Conservation (phyloP, 2,797 vertebrate genomes). For the Macroramphosus scolopax region DNA sequence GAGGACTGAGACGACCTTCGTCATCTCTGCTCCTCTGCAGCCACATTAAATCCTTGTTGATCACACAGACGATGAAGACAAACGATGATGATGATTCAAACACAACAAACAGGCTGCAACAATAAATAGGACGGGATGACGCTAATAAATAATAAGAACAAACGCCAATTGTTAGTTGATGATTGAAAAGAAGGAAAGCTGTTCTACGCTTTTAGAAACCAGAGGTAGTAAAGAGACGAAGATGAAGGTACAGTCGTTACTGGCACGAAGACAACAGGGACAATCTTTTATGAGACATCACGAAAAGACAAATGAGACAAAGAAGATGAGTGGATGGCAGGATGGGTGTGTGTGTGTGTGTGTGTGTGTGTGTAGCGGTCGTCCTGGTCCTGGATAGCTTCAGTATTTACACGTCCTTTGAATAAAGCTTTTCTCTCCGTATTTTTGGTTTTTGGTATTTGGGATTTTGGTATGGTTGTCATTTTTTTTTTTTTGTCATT, state of each 20-base stretch:
- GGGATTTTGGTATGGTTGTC: slow-evolving; percentile 82
- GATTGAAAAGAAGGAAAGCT: slow-evolving; percentile 38
- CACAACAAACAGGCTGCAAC: slow-evolving; percentile 41
- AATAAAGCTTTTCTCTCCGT: slow-evolving; percentile 92
- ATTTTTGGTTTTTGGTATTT: slow-evolving; percentile 89
- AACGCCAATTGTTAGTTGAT: slow-evolving; percentile 21
- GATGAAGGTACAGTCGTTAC: slow-evolving; percentile 10
- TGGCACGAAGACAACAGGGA: slow-evolving; percentile 32
- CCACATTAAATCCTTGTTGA: slow-evolving; percentile 16
- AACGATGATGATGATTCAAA: slow-evolving; percentile 37
- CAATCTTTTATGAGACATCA: slow-evolving; percentile 57
- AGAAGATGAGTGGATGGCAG: no score
- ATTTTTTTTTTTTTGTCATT: slow-evolving; percentile 70
- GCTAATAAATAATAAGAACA: slow-evolving; percentile 72
- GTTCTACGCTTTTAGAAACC: slow-evolving; percentile 52
- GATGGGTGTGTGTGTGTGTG: slow-evolving; percentile 48
- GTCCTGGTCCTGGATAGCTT: slow-evolving; percentile 80
- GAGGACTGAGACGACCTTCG: slow-evolving; percentile 28
- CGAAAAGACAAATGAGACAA: no score
- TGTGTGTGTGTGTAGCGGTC: slow-evolving; percentile 47
- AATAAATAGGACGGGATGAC: slow-evolving; percentile 68
- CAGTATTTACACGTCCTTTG: slow-evolving; percentile 90
- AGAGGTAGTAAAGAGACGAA: slow-evolving; percentile 71
- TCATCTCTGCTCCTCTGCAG: slow-evolving; percentile 35
- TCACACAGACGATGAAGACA: slow-evolving; percentile 36